These are phyloP conservation scores for Physella acuta DNA, from an alignment of 1,140 invertebrate genomes.

Conservation along the genomic window DNA sequence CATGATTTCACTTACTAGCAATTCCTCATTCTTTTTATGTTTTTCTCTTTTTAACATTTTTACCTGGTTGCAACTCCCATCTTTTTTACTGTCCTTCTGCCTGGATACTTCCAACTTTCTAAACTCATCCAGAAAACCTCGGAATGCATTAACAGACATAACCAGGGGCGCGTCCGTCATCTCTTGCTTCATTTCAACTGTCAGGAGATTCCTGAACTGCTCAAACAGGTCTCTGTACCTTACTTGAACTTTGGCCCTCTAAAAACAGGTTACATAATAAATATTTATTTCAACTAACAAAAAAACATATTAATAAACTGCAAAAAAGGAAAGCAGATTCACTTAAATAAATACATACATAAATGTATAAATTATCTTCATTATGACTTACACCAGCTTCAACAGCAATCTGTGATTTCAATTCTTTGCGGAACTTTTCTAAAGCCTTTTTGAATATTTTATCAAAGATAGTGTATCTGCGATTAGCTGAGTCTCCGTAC, in stretches of 20 bases:
- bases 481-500: slow-evolving; percentile 43
- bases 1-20: slow-evolving; percentile 46
- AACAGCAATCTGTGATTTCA: slow-evolving; percentile 85
- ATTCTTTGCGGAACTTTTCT: slow-evolving; percentile 84
- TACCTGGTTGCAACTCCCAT: slow-evolving; percentile 49
- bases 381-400: slow-evolving; percentile 74
- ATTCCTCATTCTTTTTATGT: slow-evolving; percentile 63
- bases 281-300: no score
- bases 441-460: slow-evolving; percentile 87
- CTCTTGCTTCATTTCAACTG: slow-evolving; percentile 63
- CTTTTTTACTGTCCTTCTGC: slow-evolving; percentile 68
- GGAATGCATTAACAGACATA: slow-evolving; percentile 92
- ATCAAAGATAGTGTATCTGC: slow-evolving; percentile 79
- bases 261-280: no score
- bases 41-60: slow-evolving; percentile 65
- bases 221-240: slow-evolving; percentile 89
- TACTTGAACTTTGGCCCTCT: slow-evolving; percentile 37
- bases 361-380: no score
- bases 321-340: no score
- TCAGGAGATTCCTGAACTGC: slow-evolving; percentile 70
- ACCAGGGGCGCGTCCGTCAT: slow-evolving; percentile 77
- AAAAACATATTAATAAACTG: no score
- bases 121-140: slow-evolving; percentile 95
- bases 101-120: slow-evolving; percentile 77
- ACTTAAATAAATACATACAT: no score